These are phyloP conservation scores for Cactoblastis cactorum DNA, from an alignment of 2,888 invertebrate genomes.

Conservation along the genomic window DNA sequence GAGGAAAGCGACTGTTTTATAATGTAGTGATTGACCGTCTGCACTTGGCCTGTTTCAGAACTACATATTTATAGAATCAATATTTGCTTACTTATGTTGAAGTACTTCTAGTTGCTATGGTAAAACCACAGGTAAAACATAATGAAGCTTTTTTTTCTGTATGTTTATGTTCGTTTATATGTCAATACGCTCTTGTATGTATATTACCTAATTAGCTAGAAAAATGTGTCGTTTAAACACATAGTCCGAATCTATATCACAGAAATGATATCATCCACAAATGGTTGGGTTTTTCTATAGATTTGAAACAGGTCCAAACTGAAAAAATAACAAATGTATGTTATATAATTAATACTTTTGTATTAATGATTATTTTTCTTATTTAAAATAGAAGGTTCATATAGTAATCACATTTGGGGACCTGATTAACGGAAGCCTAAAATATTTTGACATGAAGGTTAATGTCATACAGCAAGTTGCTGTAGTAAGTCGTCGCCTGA, in stretches of 20 bases:
- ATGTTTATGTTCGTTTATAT: neutral
- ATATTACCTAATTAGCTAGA: constrained; percentile 17
- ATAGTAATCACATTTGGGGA: neutral
- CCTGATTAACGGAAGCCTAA: neutral
- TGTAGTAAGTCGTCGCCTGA: neutral
- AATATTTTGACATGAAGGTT: constrained; percentile 4
- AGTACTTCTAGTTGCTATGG: neutral
- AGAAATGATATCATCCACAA: neutral
- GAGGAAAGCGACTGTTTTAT: no score
- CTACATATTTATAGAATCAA: neutral
- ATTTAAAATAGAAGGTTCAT: no score
- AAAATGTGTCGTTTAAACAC: constrained; percentile 14
- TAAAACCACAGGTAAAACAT: neutral
- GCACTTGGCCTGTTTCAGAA: neutral
- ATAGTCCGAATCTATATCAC: neutral
- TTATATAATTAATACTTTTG: neutral
- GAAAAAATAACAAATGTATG: neutral
- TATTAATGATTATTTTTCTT: no score
- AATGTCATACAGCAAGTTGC: neutral
- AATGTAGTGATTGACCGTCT: neutral
- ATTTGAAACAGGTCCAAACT: no score
- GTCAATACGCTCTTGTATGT: neutral
- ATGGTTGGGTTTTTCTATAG: neutral
- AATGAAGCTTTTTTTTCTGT: neutral
- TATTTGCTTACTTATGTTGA: neutral